A percentile compares a stretch with the other conserved stretches of the same genome.
phyloP scores from a whole-genome alignment of 2,888 invertebrate species.

The Tipula lateralis region DNA sequence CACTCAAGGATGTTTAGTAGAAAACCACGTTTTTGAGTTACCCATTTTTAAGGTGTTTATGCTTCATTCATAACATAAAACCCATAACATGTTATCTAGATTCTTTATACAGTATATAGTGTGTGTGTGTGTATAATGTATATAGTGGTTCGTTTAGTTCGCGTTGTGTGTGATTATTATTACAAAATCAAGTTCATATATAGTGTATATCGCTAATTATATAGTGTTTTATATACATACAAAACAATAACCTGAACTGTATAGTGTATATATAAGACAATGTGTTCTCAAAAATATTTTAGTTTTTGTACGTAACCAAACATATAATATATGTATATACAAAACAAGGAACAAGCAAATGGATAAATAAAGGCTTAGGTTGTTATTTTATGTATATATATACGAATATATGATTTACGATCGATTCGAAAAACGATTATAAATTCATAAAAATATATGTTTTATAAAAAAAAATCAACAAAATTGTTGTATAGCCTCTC shows the following conservation, averaged over 20 bases:
- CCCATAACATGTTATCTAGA: neutral
- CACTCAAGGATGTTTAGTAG: neutral
- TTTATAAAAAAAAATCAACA: neutral
- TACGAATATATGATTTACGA: conserved; percentile 27
- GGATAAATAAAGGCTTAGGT: conserved; percentile 26
- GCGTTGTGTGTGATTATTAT: conserved; percentile 12
- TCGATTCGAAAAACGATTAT: conserved; percentile 28
- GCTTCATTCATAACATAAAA: neutral
- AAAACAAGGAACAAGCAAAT: neutral
- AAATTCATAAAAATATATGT: conserved; percentile 26
- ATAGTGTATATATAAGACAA: neutral
- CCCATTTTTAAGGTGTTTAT: neutral
- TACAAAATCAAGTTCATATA: conserved; percentile 20
- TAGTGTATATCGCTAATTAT: neutral
- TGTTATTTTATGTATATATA: neutral
- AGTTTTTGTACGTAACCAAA: neutral
- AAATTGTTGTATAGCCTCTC: neutral
- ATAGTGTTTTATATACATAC: neutral
- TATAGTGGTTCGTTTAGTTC: neutral
- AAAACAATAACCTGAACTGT: neutral
- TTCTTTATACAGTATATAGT: neutral
- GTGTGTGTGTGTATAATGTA: too few relatives aligned
- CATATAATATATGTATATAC: neutral
- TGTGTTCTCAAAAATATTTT: conserved; percentile 1
- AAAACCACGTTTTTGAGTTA: neutral